Percentiles rank a stretch among this genome's conserved stretches.
phyloP scores from a whole-genome alignment of 2,888 invertebrate species.

The Brachycybe producta region DNA sequence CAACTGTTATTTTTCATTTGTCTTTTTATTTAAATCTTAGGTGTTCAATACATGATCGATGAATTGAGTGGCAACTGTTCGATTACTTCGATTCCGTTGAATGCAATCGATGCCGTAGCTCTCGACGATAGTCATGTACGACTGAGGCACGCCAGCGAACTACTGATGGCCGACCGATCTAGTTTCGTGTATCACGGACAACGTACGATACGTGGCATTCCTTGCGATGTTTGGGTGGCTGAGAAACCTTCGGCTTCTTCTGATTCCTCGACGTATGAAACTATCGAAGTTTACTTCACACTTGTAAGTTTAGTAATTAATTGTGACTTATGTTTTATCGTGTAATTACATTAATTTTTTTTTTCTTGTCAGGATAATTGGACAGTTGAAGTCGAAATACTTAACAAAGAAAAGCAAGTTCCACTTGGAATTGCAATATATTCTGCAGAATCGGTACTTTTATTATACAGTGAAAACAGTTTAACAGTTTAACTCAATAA shows the following conservation, averaged over 20 bases:
- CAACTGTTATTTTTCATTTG: neutral
- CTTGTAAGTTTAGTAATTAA: constrained; percentile 6
- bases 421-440: constrained; percentile 26
- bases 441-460: constrained; percentile 23
- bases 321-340: neutral
- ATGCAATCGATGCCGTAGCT: constrained; percentile 23
- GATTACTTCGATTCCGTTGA: constrained; percentile 24
- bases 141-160: constrained; percentile 26
- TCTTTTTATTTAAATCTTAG: constrained; percentile 15
- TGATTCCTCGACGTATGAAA: neutral
- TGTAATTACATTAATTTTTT: no score
- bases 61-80: constrained; percentile 25
- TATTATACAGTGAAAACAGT: no score
- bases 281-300: constrained; percentile 17
- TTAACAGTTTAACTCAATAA: no score
- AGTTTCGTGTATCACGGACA: constrained; percentile 25
- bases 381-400: constrained; percentile 26
- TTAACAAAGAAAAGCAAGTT: constrained; percentile 25
- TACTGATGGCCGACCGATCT: constrained; percentile 19
- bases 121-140: constrained; percentile 24
- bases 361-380: constrained; percentile 26
- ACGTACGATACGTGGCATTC: constrained; percentile 25
- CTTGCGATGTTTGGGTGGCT: constrained; percentile 27
- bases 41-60: constrained; percentile 26
- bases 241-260: constrained; percentile 15